phyloP scores from a whole-genome alignment of 2,888 invertebrate genomes.

The Athrips mouffetella region DNA sequence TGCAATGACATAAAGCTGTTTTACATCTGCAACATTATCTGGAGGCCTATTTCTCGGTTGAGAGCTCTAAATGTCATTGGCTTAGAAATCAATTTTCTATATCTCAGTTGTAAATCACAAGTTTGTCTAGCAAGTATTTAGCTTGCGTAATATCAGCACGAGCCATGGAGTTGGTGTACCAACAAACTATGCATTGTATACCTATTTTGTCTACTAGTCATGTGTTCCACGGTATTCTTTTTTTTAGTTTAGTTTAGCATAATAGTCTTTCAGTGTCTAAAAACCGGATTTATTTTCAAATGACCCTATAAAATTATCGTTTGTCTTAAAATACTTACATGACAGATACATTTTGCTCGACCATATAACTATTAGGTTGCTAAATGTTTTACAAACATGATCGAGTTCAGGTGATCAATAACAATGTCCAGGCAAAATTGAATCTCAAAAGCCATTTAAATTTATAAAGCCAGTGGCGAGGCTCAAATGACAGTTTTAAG shows the following conservation, averaged over 20 bases:
- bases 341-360: too few relatives aligned
- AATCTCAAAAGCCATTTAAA: slow-evolving; percentile 11
- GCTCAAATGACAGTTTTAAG: slow-evolving; percentile 19
- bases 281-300: too few relatives aligned
- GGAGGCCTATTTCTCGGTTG: slow-evolving; percentile 24
- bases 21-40: slow-evolving; percentile 43
- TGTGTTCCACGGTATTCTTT: slow-evolving; percentile 20
- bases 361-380: too few relatives aligned
- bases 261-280: too few relatives aligned
- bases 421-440: not conserved
- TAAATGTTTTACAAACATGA: not conserved
- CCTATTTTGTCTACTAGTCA: slow-evolving; percentile 34
- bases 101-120: slow-evolving; percentile 21
- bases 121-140: slow-evolving; percentile 37
- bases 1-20: slow-evolving; percentile 64
- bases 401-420: slow-evolving; percentile 10
- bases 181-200: too few relatives aligned
- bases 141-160: slow-evolving; percentile 58
- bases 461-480: slow-evolving; percentile 2
- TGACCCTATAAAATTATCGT: too few relatives aligned
- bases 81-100: slow-evolving; percentile 34
- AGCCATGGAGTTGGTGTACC: slow-evolving; percentile 42
- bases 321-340: too few relatives aligned
- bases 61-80: slow-evolving; percentile 29
- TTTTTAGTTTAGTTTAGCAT: too few relatives aligned